Evolutionary conservation across 2,113 vertebrate species (phyloP).

Genomic region (Centropus bengalensis): DNA sequence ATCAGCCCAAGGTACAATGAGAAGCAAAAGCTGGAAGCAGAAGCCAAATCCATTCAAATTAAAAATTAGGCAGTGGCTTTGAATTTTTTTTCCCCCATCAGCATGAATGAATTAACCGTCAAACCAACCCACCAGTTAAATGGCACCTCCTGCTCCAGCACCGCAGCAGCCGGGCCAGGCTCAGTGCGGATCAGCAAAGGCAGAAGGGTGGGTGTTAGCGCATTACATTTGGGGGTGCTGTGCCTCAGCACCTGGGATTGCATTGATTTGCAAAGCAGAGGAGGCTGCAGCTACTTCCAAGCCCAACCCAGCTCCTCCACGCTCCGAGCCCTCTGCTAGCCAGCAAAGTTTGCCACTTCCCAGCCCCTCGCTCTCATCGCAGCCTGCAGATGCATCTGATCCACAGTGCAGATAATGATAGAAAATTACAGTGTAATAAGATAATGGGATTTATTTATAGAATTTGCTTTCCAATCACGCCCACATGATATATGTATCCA

Average conservation of each 20-base stretch:
- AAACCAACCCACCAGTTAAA: background rate
- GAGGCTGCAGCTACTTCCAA: background rate
- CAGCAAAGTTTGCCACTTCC: slow-evolving; percentile 29
- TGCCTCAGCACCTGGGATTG: background rate
- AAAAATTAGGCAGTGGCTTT: background rate
- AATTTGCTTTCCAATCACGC: slow-evolving; percentile 52
- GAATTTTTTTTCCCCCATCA: background rate
- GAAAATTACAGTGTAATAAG: slow-evolving; percentile 70
- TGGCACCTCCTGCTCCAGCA: fast-evolving
- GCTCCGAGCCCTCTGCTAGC: background rate
- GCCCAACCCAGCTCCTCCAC: background rate
- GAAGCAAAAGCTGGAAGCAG: slow-evolving; percentile 6
- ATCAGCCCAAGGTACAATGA: background rate
- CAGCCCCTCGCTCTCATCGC: slow-evolving; percentile 33
- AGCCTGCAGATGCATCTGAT: slow-evolving; percentile 61
- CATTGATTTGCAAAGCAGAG: no score
- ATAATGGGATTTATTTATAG: slow-evolving; percentile 72
- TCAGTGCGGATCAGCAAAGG: fast-evolving
- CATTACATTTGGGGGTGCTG: fast-evolving
- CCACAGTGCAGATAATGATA: slow-evolving; percentile 59
- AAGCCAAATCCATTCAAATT: background rate
- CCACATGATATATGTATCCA: slow-evolving; percentile 17
- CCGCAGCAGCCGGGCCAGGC: fast-evolving
- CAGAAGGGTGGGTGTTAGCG: background rate
- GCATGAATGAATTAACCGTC: background rate